Conservation (phyloP, 2,797 vertebrate genomes). For the Microcaecilia unicolor region DNA sequence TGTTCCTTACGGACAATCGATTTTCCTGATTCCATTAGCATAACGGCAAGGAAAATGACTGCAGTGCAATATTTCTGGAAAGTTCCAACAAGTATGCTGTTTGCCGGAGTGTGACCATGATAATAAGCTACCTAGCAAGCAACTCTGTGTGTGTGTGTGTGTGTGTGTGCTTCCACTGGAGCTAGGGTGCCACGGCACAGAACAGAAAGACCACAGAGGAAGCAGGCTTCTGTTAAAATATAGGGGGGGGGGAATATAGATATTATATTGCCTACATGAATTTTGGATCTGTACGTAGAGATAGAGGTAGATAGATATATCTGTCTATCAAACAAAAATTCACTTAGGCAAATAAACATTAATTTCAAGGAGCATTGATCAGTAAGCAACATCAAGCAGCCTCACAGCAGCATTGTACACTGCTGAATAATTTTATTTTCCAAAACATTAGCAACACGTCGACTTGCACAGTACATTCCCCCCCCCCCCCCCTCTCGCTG, state of each 20-base stretch:
- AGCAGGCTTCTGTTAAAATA: conserved; percentile 36
- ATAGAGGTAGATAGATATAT: conserved; percentile 27
- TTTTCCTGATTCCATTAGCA: conserved; percentile 86
- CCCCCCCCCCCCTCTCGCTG: neutral
- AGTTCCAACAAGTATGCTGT: conserved; percentile 72
- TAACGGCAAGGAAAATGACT: conserved; percentile 75
- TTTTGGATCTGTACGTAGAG: too few relatives aligned
- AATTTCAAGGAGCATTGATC: conserved; percentile 37
- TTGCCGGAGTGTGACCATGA: conserved; percentile 66
- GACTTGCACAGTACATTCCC: conserved; percentile 21
- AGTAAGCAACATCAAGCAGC: conserved; percentile 33
- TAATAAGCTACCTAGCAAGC: conserved; percentile 55
- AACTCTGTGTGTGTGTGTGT: conserved; percentile 40
- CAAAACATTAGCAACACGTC: conserved; percentile 36
- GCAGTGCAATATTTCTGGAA: conserved; percentile 76
- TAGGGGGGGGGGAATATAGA: neutral
- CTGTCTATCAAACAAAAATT: conserved; percentile 36
- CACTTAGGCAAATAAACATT: conserved; percentile 43
- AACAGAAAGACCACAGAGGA: conserved; percentile 42
- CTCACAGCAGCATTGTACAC: conserved; percentile 30
- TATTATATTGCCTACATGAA: too few relatives aligned
- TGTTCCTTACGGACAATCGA: conserved; percentile 88
- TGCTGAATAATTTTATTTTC: conserved; percentile 45
- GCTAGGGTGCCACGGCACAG: conserved; percentile 32
- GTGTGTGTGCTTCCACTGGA: conserved; percentile 22